Conservation (phyloP, 2,888 invertebrate species). For the Acronicta psi region DNA sequence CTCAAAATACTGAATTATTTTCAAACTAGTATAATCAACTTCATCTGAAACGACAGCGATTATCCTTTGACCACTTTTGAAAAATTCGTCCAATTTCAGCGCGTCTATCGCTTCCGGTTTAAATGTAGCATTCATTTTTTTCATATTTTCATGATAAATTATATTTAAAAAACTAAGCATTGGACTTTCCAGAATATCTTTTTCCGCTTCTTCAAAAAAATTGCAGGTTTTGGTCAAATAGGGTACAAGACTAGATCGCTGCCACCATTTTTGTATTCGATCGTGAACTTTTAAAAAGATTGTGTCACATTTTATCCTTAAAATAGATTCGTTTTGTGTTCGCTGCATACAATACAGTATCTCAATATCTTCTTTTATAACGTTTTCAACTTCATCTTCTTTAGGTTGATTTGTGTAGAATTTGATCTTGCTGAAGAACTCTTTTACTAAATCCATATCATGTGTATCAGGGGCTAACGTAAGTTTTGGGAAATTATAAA, state of each 20-base stretch:
- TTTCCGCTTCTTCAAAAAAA: slow-evolving; percentile 19
- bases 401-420: slow-evolving; percentile 49
- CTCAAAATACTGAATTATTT: slow-evolving; percentile 29
- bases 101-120: slow-evolving; percentile 3
- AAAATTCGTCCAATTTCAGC: slow-evolving; percentile 10
- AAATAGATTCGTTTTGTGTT: slow-evolving; percentile 3
- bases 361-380: slow-evolving; percentile 40
- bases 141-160: slow-evolving; percentile 7
- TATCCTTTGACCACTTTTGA: slow-evolving; percentile 1
- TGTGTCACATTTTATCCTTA: slow-evolving; percentile 28
- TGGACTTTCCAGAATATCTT: slow-evolving; percentile 13
- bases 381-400: slow-evolving; percentile 42
- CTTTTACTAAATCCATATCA: slow-evolving; percentile 11
- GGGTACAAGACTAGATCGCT: slow-evolving; percentile 8
- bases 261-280: slow-evolving; percentile 48
- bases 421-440: slow-evolving; percentile 20
- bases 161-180: slow-evolving; percentile 15
- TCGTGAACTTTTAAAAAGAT: slow-evolving; percentile 44
- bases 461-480: background rate
- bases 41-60: background rate
- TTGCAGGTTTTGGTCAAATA: slow-evolving; percentile 33
- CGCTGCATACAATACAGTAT: slow-evolving; percentile 2
- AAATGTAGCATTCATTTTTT: slow-evolving; percentile 12
- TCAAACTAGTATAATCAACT: slow-evolving; percentile 19
- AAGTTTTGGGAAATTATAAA: slow-evolving; percentile 22